Percentiles rank a stretch among this genome's conserved stretches.
Evolutionary conservation across 2,888 invertebrate genomes (phyloP).

Genomic region (Helobdella robusta): DNA sequence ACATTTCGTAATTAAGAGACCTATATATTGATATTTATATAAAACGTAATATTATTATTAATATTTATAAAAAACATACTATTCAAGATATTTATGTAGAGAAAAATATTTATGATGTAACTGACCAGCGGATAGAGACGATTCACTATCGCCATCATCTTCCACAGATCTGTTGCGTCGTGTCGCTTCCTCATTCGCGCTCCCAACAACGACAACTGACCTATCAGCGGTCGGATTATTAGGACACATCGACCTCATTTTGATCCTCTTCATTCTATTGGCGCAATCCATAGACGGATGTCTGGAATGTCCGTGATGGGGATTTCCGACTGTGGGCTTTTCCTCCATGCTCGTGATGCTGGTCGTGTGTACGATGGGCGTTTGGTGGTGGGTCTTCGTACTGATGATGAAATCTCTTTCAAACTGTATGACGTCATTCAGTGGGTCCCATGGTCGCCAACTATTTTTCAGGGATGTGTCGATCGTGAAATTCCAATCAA

Average conservation of each 20-base stretch:
- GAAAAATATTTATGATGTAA: not conserved
- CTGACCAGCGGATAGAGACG: slow-evolving; percentile 23
- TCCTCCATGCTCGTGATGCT: slow-evolving; percentile 60
- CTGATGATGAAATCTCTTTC: slow-evolving; percentile 71
- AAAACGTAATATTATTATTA: not conserved
- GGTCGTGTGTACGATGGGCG: slow-evolving; percentile 64
- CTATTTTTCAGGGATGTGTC: slow-evolving; percentile 41
- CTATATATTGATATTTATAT: not conserved
- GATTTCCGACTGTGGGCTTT: slow-evolving; percentile 21
- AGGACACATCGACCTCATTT: slow-evolving; percentile 25
- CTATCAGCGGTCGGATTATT: slow-evolving; percentile 27
- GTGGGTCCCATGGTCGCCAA: slow-evolving; percentile 74
- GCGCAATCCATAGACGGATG: slow-evolving; percentile 21
- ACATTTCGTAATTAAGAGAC: not conserved
- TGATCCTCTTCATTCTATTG: slow-evolving; percentile 25
- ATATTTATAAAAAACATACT: not conserved
- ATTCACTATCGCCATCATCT: slow-evolving; percentile 18
- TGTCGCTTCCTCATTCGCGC: slow-evolving; percentile 28
- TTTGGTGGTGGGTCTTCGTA: slow-evolving; percentile 66
- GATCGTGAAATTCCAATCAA: no score
- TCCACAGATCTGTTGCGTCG: slow-evolving; percentile 7
- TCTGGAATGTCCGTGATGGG: slow-evolving; percentile 5
- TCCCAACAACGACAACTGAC: not conserved
- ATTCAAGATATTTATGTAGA: not conserved
- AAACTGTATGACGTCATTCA: slow-evolving; percentile 75